phyloP scores from a whole-genome alignment of 2,797 vertebrate species.

The Protosalanx chinensis region DNA sequence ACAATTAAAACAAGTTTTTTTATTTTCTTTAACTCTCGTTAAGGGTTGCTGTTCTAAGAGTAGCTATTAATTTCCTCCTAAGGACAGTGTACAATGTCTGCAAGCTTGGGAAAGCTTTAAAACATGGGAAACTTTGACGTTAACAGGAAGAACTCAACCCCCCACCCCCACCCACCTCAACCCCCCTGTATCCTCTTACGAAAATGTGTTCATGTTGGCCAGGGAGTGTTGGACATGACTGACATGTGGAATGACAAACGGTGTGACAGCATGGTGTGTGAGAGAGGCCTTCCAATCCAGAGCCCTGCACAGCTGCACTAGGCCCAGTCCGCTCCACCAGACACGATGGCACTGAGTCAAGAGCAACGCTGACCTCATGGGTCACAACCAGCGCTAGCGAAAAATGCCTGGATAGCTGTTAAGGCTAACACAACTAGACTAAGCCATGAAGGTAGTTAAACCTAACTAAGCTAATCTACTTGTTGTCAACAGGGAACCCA shows the following conservation, averaged over 20 bases:
- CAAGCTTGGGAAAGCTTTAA: conserved; percentile 44
- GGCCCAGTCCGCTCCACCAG: conserved; percentile 51
- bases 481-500: not conserved
- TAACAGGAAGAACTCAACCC: conserved; percentile 54
- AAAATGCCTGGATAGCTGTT: conserved; percentile 34
- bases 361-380: conserved; percentile 68
- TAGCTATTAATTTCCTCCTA: conserved; percentile 24
- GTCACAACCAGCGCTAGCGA: conserved; percentile 57
- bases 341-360: conserved; percentile 64
- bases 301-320: conserved; percentile 58
- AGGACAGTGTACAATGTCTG: conserved; percentile 16
- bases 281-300: conserved; percentile 29
- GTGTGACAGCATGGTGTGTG: conserved; percentile 56
- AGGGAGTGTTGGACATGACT: conserved; percentile 48
- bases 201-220: conserved; percentile 59
- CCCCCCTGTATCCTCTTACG: conserved; percentile 57
- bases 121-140: conserved; percentile 60
- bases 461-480: too few species aligned
- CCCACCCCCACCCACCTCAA: conserved; percentile 21
- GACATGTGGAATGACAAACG: conserved; percentile 69
- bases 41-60: conserved; percentile 12
- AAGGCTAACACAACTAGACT: conserved; percentile 47
- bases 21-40: not conserved
- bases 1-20: not conserved
- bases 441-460: conserved; percentile 12